Evolutionary conservation across 2,797 vertebrate species (phyloP).

Genomic region (Poeciliopsis infans): DNA sequence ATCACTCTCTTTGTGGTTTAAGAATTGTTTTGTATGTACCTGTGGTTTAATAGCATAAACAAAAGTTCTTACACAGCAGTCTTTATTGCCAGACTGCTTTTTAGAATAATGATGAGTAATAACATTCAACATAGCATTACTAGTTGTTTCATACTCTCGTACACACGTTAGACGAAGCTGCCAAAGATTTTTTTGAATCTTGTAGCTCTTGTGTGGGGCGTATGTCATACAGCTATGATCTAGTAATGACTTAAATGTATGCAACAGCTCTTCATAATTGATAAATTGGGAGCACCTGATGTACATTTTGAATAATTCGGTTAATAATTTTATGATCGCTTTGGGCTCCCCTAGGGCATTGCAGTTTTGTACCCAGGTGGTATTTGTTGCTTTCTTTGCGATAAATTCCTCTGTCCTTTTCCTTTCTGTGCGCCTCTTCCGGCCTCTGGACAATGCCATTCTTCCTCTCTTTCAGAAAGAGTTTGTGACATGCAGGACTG

Average conservation of each 20-base stretch:
- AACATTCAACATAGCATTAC: neutral
- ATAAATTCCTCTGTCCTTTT: neutral
- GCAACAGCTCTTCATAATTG: neutral
- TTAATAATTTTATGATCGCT: neutral
- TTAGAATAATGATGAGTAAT: neutral
- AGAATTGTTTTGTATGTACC: neutral
- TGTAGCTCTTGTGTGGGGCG: neutral
- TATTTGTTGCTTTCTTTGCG: neutral
- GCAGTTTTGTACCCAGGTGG: neutral
- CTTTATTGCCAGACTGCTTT: neutral
- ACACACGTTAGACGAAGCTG: neutral
- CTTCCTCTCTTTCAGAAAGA: conserved; percentile 16
- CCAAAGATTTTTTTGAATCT: neutral
- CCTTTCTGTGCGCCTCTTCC: conserved; percentile 11
- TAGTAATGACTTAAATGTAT: neutral
- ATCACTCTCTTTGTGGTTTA: neutral
- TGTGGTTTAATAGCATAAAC: neutral
- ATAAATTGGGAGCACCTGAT: neutral
- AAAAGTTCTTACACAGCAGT: neutral
- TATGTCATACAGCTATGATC: neutral
- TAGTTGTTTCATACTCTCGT: neutral
- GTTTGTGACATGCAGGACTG: conserved; percentile 26
- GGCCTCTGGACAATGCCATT: conserved; percentile 16
- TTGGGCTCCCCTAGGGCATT: neutral
- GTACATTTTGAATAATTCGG: neutral